Percentiles rank a stretch among this genome's conserved stretches.
These are phyloP conservation scores for Tor tambroides DNA, from an alignment of 2,113 vertebrate genomes.

Conservation along the genomic window DNA sequence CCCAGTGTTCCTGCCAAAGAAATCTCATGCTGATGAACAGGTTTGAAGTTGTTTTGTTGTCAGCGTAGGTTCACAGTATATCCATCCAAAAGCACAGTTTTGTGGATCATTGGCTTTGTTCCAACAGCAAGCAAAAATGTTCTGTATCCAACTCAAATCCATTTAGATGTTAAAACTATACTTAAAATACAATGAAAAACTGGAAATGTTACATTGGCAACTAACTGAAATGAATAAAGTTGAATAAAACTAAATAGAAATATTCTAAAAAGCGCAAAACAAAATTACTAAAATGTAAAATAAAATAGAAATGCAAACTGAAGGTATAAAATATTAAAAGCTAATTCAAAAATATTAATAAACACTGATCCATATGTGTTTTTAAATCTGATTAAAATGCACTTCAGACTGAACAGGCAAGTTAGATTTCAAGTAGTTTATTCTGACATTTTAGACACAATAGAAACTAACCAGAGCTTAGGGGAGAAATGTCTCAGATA, in stretches of 20 bases:
- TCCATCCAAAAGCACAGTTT: neutral
- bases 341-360: neutral
- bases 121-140: neutral
- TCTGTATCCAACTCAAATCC: neutral
- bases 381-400: neutral
- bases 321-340: neutral
- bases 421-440: neutral
- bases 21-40: slow-evolving; percentile 77
- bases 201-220: neutral
- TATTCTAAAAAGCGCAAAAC: neutral
- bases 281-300: neutral
- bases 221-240: neutral
- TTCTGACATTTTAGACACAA: neutral
- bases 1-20: slow-evolving; percentile 86
- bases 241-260: neutral
- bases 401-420: neutral
- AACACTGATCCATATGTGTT: neutral
- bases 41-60: slow-evolving; percentile 69
- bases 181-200: neutral
- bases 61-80: neutral
- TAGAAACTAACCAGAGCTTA: neutral
- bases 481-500: neutral
- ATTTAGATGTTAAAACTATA: neutral
- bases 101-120: neutral
- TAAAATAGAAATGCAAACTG: neutral